Conservation (phyloP, 2,797 vertebrate genomes). For the Ficedula albicollis region DNA sequence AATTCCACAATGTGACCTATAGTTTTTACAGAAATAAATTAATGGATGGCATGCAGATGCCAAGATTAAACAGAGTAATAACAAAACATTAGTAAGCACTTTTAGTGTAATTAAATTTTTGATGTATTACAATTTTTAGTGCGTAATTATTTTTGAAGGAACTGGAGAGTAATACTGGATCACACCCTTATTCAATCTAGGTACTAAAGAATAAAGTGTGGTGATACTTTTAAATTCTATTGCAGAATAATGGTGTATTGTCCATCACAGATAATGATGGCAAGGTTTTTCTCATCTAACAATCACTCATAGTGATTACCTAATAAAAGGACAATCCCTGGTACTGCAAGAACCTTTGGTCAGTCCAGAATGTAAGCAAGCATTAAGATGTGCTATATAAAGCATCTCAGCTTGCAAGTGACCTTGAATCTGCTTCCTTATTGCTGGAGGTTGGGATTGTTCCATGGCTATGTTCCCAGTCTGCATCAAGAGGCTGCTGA, state of each 20-base stretch:
- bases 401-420: constrained; percentile 32
- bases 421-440: constrained; percentile 65
- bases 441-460: constrained; percentile 43
- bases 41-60: constrained; percentile 42
- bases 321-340: constrained; percentile 54
- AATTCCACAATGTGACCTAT: constrained; percentile 49
- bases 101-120: constrained; percentile 71
- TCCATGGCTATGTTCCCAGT: constrained; percentile 66
- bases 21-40: constrained; percentile 64
- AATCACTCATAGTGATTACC: constrained; percentile 42
- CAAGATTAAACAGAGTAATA: constrained; percentile 64
- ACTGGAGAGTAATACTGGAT: constrained; percentile 48
- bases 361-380: constrained; percentile 47
- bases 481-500: constrained; percentile 46
- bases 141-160: constrained; percentile 54
- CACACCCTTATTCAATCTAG: constrained; percentile 4
- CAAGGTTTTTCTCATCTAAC: constrained; percentile 42
- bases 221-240: constrained; percentile 42
- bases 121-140: constrained; percentile 70
- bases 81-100: constrained; percentile 60
- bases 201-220: constrained; percentile 53
- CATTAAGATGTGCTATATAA: constrained; percentile 42
- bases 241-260: constrained; percentile 58
- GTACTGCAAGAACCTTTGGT: constrained; percentile 62
- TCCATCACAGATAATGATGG: constrained; percentile 5